Conservation (phyloP, 2,113 vertebrate species). For the Pseudopodoces humilis region DNA sequence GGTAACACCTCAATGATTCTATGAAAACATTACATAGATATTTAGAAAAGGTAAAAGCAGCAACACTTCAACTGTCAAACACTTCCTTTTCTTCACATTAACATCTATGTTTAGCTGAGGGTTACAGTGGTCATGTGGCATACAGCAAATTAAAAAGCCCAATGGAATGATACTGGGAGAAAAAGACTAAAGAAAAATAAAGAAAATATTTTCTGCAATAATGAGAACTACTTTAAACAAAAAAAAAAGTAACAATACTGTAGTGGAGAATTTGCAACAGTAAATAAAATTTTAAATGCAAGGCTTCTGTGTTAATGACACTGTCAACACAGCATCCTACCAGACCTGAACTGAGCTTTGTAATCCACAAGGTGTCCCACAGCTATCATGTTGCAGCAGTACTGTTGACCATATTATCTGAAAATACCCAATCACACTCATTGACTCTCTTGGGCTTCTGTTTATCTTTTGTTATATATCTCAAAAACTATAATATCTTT, state of each 20-base stretch:
- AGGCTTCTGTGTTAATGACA: background rate
- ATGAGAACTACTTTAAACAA: background rate
- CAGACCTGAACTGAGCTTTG: background rate
- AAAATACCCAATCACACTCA: background rate
- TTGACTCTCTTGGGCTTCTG: background rate
- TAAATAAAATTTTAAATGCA: background rate
- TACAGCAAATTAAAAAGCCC: background rate
- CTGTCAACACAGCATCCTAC: background rate
- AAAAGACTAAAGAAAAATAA: background rate
- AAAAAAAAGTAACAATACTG: background rate
- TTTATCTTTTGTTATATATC: background rate
- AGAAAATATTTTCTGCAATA: background rate
- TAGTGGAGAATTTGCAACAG: background rate
- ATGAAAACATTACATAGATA: background rate
- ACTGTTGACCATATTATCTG: background rate
- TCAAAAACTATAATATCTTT: background rate
- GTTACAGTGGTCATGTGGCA: background rate
- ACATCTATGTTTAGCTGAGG: background rate
- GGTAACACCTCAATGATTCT: background rate
- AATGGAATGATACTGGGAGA: background rate
- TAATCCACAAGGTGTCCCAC: background rate
- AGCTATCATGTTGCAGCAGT: background rate
- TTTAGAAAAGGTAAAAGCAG: background rate
- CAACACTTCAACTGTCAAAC: background rate
- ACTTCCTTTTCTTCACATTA: background rate